These are phyloP conservation scores for Isaurus tuberculatus DNA, from an alignment of 92 coral and sea anemone genomes.

Conservation along the genomic window DNA sequence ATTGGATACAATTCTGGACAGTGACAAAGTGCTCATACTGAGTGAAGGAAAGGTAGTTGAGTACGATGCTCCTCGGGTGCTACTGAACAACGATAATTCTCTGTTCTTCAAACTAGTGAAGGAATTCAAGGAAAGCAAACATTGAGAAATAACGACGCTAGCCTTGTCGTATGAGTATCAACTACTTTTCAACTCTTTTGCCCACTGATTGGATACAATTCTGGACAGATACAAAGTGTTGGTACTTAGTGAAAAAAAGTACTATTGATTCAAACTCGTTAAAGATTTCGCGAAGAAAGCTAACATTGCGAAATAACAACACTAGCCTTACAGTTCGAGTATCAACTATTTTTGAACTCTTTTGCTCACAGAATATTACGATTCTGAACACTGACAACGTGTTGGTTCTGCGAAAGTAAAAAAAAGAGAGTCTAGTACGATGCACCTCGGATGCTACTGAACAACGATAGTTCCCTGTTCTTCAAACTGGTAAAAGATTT, in stretches of 20 bases:
- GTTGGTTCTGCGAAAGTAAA: conserved; percentile 4
- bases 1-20: conserved; percentile 19
- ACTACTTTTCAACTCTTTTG: too few relatives aligned
- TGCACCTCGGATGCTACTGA: neutral
- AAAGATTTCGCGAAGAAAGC: too few relatives aligned
- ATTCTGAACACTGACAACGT: conserved; percentile 11
- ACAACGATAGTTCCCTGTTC: neutral
- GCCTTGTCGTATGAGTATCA: too few relatives aligned
- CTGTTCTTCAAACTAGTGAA: neutral
- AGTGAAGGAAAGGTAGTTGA: conserved; percentile 7
- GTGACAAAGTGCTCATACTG: conserved; percentile 8
- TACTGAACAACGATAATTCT: neutral
- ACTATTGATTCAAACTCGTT: too few relatives aligned
- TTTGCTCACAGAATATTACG: too few relatives aligned
- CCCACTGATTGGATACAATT: too few relatives aligned
- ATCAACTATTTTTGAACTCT: too few relatives aligned
- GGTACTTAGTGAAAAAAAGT: too few relatives aligned
- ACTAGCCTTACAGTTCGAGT: too few relatives aligned
- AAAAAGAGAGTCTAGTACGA: conserved; percentile 1
- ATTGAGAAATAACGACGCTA: too few relatives aligned
- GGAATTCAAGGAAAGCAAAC: neutral
- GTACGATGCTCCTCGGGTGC: neutral
- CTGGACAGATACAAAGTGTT: too few relatives aligned
- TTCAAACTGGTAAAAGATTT: neutral
- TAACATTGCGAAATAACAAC: too few relatives aligned